phyloP scores from a whole-genome alignment of 2,888 invertebrate species.

The Chaitophorus viminalis region DNA sequence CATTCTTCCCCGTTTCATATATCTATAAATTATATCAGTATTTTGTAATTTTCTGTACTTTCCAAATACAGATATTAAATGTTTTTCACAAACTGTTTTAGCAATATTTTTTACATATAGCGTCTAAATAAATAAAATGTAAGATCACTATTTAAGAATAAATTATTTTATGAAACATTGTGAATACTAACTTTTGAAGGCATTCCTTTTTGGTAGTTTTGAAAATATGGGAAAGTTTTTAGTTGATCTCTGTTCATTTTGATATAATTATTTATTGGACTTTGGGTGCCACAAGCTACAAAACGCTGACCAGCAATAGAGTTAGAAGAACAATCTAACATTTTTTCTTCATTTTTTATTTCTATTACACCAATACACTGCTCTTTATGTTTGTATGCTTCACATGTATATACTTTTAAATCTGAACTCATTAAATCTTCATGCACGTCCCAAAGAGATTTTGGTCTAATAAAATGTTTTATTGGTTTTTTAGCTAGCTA shows the following conservation, averaged over 20 bases:
- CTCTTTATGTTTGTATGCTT: neutral
- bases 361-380: slow-evolving; percentile 52
- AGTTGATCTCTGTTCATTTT: slow-evolving; percentile 64
- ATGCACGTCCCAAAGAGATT: slow-evolving; percentile 59
- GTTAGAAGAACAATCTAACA: neutral
- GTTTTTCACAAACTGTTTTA: slow-evolving; percentile 68
- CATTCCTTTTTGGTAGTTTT: slow-evolving; percentile 64
- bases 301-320: slow-evolving; percentile 42
- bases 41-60: slow-evolving; percentile 67
- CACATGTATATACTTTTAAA: slow-evolving; percentile 49
- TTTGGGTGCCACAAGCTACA: slow-evolving; percentile 1
- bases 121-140: slow-evolving; percentile 67
- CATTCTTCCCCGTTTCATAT: slow-evolving; percentile 71
- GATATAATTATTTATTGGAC: slow-evolving; percentile 26
- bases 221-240: slow-evolving; percentile 64
- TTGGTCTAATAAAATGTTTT: slow-evolving; percentile 42
- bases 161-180: slow-evolving; percentile 67
- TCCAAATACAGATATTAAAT: slow-evolving; percentile 70
- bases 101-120: slow-evolving; percentile 73
- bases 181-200: slow-evolving; percentile 63
- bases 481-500: slow-evolving; percentile 53
- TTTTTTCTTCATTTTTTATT: slow-evolving; percentile 22
- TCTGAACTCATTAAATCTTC: slow-evolving; percentile 1
- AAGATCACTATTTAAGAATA: neutral
- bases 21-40: slow-evolving; percentile 67